Conservation (phyloP, 1,140 invertebrate species). For the Polypedilum pembai region DNA sequence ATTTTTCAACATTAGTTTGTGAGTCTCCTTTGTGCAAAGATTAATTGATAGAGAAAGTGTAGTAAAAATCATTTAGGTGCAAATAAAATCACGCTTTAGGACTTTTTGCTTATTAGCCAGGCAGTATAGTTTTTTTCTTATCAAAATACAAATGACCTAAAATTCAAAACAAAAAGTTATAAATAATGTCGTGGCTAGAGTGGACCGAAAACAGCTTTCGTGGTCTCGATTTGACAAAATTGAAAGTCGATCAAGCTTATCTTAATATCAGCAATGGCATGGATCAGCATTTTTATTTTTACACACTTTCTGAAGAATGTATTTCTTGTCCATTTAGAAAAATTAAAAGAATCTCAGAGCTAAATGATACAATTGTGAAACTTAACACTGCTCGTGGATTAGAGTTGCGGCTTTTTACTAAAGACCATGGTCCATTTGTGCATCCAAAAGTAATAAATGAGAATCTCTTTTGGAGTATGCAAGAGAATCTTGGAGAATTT, state of each 20-base stretch:
- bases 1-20: neutral
- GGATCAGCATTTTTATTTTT: conserved; percentile 33
- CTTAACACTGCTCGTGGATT: conserved; percentile 40
- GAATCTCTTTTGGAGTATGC: conserved; percentile 50
- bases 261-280: conserved; percentile 34
- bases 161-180: neutral
- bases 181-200: neutral
- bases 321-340: conserved; percentile 47
- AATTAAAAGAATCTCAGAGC: conserved; percentile 36
- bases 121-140: neutral
- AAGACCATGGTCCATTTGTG: conserved; percentile 40
- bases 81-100: neutral
- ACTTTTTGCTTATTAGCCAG: neutral
- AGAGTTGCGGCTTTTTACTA: conserved; percentile 41
- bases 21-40: neutral
- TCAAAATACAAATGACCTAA: neutral
- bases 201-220: neutral
- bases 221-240: neutral
- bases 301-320: conserved; percentile 39
- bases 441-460: conserved; percentile 29
- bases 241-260: conserved; percentile 39
- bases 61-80: neutral
- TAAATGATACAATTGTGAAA: conserved; percentile 37
- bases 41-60: neutral
- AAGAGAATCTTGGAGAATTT: conserved; percentile 57